These are phyloP conservation scores for Bettongia penicillata DNA, from an alignment of 2,113 vertebrate species.

Conservation along the genomic window DNA sequence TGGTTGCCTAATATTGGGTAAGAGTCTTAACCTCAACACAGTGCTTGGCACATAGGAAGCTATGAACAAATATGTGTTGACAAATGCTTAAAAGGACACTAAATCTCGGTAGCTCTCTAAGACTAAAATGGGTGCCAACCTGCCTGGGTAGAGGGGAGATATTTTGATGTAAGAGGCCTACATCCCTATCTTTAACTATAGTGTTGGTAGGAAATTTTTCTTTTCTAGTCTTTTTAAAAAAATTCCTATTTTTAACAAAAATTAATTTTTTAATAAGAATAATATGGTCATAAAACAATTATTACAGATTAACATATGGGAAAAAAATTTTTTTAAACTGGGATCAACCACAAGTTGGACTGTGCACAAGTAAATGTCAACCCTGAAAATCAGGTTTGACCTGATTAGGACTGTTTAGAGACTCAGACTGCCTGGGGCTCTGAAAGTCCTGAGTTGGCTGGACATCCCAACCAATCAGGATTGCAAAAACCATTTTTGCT, in stretches of 20 bases:
- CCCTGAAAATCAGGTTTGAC: not conserved
- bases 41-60: not conserved
- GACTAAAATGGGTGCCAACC: not conserved
- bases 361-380: not conserved
- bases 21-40: not conserved
- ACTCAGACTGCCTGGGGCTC: not conserved
- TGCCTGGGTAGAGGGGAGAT: not conserved
- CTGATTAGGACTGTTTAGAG: not conserved
- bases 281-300: not conserved
- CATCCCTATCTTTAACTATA: not conserved
- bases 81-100: not conserved
- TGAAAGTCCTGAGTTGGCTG: not conserved
- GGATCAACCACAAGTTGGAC: not conserved
- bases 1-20: not conserved
- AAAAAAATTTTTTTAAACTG: not conserved
- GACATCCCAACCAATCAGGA: not conserved
- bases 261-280: not conserved
- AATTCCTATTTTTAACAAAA: slow-evolving; percentile 18
- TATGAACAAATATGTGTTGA: not conserved
- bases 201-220: not conserved
- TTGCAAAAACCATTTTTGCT: not conserved
- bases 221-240: slow-evolving; percentile 33
- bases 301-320: not conserved
- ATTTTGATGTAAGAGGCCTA: not conserved
- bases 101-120: not conserved